These are phyloP conservation scores for Lycorma delicatula DNA, from an alignment of 1,140 invertebrate genomes.

Conservation along the genomic window DNA sequence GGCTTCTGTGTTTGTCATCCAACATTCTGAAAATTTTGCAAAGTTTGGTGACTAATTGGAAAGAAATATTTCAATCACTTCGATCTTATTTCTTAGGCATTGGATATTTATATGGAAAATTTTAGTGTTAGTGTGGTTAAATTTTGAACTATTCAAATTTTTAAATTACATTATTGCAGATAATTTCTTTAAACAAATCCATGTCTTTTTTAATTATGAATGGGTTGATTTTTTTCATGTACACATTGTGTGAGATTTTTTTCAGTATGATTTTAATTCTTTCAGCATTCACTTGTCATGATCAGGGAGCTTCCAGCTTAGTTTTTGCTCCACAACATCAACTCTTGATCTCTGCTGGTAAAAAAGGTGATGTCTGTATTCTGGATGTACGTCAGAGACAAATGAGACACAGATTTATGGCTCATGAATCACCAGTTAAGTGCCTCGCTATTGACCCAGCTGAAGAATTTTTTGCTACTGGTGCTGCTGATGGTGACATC, in stretches of 20 bases:
- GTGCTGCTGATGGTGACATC: slow-evolving; percentile 97
- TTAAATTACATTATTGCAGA: too few species aligned
- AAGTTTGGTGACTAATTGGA: too few species aligned
- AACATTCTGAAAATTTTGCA: too few species aligned
- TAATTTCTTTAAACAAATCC: too few species aligned
- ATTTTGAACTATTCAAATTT: too few species aligned
- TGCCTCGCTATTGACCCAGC: slow-evolving; percentile 88
- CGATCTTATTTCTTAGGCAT: too few species aligned
- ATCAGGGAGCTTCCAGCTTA: slow-evolving; percentile 79
- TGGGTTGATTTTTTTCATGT: too few species aligned
- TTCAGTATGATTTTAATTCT: not conserved
- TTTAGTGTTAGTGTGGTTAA: too few species aligned
- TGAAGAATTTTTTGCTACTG: slow-evolving; percentile 95
- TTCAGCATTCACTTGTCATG: slow-evolving; percentile 83
- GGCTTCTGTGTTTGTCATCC: too few species aligned
- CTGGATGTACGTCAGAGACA: slow-evolving; percentile 86
- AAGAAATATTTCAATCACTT: too few species aligned
- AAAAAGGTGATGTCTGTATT: slow-evolving; percentile 91
- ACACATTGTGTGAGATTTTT: not conserved
- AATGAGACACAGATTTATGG: slow-evolving; percentile 80
- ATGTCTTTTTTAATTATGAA: too few species aligned
- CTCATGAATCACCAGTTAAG: slow-evolving; percentile 89
- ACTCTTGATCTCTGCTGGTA: slow-evolving; percentile 86
- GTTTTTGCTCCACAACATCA: slow-evolving; percentile 90
- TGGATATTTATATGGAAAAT: too few species aligned